Percentiles rank a stretch among this genome's conserved stretches.
Conservation (phyloP, 2,797 vertebrate genomes). For the Gymnothorax reevesii region DNA sequence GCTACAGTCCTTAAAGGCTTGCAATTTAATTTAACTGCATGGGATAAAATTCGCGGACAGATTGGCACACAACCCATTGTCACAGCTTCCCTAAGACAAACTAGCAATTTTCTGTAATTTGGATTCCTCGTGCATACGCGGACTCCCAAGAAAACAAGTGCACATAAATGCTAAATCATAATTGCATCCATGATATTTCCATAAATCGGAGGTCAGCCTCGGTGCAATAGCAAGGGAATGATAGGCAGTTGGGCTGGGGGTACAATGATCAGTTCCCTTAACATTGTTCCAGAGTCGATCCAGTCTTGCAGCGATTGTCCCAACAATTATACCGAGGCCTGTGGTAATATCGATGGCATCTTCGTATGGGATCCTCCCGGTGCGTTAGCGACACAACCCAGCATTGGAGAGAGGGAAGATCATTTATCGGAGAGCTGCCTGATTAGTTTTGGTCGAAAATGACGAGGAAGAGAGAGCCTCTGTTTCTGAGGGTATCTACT, state of each 20-base stretch:
- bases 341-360: conserved; percentile 36
- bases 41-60: background rate
- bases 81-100: background rate
- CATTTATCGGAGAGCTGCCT: background rate
- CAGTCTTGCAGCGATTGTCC: conserved; percentile 28
- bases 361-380: conserved; percentile 24
- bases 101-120: background rate
- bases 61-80: background rate
- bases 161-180: background rate
- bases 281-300: conserved; percentile 16
- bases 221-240: conserved; percentile 16
- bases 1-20: too few relatives aligned
- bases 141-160: conserved; percentile 14
- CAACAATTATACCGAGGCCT: conserved; percentile 42
- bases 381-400: background rate
- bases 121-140: background rate
- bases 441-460: background rate
- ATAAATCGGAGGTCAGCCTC: background rate
- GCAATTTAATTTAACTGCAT: background rate
- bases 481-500: background rate
- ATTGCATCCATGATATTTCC: conserved; percentile 4
- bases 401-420: conserved; percentile 2
- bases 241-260: background rate
- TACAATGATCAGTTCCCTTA: conserved; percentile 28
- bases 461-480: background rate